Evolutionary conservation across 2,888 invertebrate genomes (phyloP), one percentile per base, ranked within the genome.

Genomic region (Abscondita cerata): DNA sequence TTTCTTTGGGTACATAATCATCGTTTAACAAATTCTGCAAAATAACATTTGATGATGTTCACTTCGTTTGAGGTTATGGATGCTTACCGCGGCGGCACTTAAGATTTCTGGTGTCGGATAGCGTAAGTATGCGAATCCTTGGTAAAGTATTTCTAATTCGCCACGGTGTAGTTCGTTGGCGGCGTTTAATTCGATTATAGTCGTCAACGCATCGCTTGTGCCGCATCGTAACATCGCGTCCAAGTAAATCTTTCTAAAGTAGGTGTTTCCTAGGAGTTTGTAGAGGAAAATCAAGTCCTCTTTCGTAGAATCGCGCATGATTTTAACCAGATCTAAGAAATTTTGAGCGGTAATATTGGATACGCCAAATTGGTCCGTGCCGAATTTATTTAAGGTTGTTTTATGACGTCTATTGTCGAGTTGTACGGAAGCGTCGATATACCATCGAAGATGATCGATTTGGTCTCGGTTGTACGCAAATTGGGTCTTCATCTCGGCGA

Each of bases 141-240:
- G 75, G 73, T 88, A 88, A 47, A 89, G 90, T 1, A 89, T 72
- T 18, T 83, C 81, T 64, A 86, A 83, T 68, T 91, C 88, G 0
- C 84, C 33, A 0, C 82, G 82, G 11, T 73, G 74, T 8, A 93
- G 78, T 70, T 88, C 86, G 34, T 84, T 84, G 71, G 82, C 87
- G 65, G 87, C 86, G 48, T 95, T 80, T 48, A 96, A 82, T 64
- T 89, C 87, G 1, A 84, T 82, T 41, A 85, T 83, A 0, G 90
- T 89, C 67, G 90, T 89, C 13, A 94, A 87, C 6, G 92, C 86
- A 57, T 90, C 89, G 0, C 91, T 90, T 11, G 90, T 93, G 20
- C 91, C 92, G 0, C 93, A 85, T 56, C 90, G 87, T 70, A 93
- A 88, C 0, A 96, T 80, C 54, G 90, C 95, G 75, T 96, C 95